Conservation (phyloP, 2,888 invertebrate genomes). For the Orthosia cruda region DNA sequence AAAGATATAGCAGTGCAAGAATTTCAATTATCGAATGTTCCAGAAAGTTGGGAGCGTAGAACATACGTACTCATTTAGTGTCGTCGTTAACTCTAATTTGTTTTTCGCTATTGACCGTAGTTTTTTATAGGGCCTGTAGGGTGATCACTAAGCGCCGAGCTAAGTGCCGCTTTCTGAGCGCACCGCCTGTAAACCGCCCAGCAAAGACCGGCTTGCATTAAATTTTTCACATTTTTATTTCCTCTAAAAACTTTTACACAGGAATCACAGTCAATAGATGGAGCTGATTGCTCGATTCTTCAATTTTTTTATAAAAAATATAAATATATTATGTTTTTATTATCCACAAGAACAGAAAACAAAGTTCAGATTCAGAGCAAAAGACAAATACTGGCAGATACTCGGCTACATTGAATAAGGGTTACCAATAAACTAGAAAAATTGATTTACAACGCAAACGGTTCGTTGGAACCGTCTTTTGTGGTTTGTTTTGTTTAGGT, state of each 20-base stretch:
- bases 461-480: conserved; percentile 10
- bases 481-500: conserved; percentile 25
- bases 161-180: conserved; percentile 84
- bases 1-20: conserved; percentile 41
- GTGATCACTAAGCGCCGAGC: conserved; percentile 79
- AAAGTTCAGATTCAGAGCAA: conserved; percentile 30
- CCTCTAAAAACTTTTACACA: too few species aligned
- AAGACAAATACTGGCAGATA: conserved; percentile 45
- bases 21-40: conserved; percentile 57
- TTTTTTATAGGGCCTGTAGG: conserved; percentile 73
- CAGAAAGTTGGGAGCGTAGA: conserved; percentile 27
- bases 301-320: too few species aligned
- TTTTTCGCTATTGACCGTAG: conserved; percentile 74
- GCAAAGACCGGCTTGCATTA: conserved; percentile 79
- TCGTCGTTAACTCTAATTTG: conserved; percentile 75
- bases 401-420: conserved; percentile 45
- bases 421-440: conserved; percentile 44
- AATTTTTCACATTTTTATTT: conserved; percentile 79
- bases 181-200: conserved; percentile 79
- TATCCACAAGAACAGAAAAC: conserved; percentile 2
- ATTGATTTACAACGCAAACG: conserved; percentile 41
- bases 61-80: conserved; percentile 63
- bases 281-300: too few species aligned
- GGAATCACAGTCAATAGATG: too few species aligned
- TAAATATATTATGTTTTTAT: too few species aligned